phyloP scores from a whole-genome alignment of 2,113 vertebrate species.

The Rhynchopsitta pachyrhyncha region DNA sequence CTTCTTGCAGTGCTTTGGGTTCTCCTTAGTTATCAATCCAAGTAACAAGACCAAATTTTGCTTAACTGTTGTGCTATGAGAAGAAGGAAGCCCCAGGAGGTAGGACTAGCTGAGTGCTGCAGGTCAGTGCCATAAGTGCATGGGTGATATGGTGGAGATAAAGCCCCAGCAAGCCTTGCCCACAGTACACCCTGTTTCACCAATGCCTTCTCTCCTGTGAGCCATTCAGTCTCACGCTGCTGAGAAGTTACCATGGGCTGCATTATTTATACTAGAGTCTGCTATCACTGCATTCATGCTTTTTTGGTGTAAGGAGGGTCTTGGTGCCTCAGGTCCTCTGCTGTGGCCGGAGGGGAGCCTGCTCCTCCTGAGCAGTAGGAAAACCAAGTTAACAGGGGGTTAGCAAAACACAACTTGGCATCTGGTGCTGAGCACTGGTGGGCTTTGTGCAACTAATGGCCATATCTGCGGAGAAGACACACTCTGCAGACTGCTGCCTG shows the following conservation, averaged over 20 bases:
- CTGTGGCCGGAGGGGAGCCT: accelerated
- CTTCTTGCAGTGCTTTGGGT: not conserved
- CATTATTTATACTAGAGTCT: not conserved
- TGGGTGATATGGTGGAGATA: accelerated
- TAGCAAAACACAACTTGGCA: not conserved
- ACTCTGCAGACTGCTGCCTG: not conserved
- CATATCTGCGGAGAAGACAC: not conserved
- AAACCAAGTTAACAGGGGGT: not conserved
- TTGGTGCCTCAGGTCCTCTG: not conserved
- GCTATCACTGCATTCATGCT: not conserved
- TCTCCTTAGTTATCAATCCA: not conserved
- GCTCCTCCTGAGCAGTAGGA: not conserved
- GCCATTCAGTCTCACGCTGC: not conserved
- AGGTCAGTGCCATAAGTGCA: not conserved
- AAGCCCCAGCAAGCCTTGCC: not conserved
- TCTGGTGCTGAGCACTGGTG: not conserved
- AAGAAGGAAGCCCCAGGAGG: not conserved
- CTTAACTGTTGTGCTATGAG: not conserved
- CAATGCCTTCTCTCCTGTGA: not conserved
- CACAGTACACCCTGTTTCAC: not conserved
- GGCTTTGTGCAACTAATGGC: not conserved
- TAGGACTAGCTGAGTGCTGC: not conserved
- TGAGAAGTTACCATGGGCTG: not conserved
- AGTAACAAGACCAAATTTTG: not conserved
- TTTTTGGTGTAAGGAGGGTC: not conserved